Evolutionary conservation across 2,888 invertebrate genomes (phyloP), one percentile per base, ranked within the genome.

Genomic region (Ellobium chinense): DNA sequence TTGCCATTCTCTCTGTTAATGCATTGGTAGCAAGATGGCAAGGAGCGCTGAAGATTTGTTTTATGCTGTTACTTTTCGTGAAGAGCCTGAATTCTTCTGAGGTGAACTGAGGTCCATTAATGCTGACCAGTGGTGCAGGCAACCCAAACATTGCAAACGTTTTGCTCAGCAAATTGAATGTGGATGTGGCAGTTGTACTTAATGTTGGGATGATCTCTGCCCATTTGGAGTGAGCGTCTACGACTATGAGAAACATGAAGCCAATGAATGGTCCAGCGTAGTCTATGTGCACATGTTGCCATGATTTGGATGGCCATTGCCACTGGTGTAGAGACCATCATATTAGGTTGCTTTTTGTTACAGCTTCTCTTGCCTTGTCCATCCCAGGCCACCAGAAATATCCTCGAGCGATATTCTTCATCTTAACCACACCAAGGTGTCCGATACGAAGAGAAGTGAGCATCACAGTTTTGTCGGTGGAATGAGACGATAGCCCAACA

Each of bases 321-420:
- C 89, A 90, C 2, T 86, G 87, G 63, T 88, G 87, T 9, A 88
- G 66, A 9, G 87, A 84, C 31, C 85, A 80, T 9, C 68, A 78
- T 27, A 82, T n/a, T 29, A 87, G 87, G 29, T 66, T 80, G n/a
- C 31, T 54, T 36, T 65, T 68, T 37, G 78, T 84, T 34, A 5
- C 54, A 14, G 29, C 62, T 58, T 1, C 27, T n/a, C 14, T n/a
- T 68, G 68, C 77, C 69, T 68, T 68, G 46, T 46, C 46, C 46
- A 46, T 46, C 18, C 9, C 46, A 12, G 46, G 46, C 46, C 46
- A 12, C 18, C 69, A 78, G 37, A 87, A 46, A 73, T 82, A 85
- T 36, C 83, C 82, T 9, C 87, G 68, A 18, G 83, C 80, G 2
- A 86, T 58, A 9, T 65, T 54, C 65, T 88, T 87, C 86, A 85